phyloP scores from a whole-genome alignment of 1,140 invertebrate genomes.

The Drosophila sechellia region DNA sequence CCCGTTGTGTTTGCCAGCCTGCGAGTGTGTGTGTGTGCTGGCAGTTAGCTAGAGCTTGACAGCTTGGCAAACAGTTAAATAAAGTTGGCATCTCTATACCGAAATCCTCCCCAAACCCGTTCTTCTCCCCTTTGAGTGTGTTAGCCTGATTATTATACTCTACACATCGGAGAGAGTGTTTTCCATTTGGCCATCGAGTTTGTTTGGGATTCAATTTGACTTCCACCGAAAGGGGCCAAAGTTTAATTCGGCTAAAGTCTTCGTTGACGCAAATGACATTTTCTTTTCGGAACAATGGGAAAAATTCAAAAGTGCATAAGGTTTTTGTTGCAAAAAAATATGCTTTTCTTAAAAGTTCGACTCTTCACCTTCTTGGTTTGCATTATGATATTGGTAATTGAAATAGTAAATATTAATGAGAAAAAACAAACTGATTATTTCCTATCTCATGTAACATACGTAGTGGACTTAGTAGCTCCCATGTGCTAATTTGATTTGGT shows the following conservation, averaged over 20 bases:
- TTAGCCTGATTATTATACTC: slow-evolving; percentile 52
- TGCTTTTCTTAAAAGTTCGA: too few relatives aligned
- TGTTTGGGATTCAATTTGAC: slow-evolving; percentile 20
- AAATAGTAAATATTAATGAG: too few relatives aligned
- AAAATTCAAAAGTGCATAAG: too few relatives aligned
- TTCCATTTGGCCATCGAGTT: slow-evolving; percentile 17
- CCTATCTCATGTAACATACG: neutral
- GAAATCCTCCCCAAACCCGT: neutral
- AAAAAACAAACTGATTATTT: neutral
- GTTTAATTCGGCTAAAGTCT: slow-evolving; percentile 4
- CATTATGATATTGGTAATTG: too few relatives aligned
- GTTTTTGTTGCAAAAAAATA: too few relatives aligned
- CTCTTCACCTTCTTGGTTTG: too few relatives aligned
- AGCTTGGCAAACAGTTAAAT: slow-evolving; percentile 81
- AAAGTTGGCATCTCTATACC: slow-evolving; percentile 63
- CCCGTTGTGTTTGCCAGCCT: slow-evolving; percentile 26
- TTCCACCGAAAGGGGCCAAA: neutral
- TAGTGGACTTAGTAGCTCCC: neutral
- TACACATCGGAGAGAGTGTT: slow-evolving; percentile 15
- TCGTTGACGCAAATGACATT: slow-evolving; percentile 4
- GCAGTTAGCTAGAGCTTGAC: slow-evolving; percentile 80
- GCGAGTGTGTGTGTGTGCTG: slow-evolving; percentile 29
- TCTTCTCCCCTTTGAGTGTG: slow-evolving; percentile 4
- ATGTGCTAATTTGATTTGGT: slow-evolving; percentile 38
- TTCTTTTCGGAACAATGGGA: neutral